These are phyloP conservation scores for Tragelaphus scriptus DNA, from an alignment of 2,113 vertebrate species.

Conservation along the genomic window DNA sequence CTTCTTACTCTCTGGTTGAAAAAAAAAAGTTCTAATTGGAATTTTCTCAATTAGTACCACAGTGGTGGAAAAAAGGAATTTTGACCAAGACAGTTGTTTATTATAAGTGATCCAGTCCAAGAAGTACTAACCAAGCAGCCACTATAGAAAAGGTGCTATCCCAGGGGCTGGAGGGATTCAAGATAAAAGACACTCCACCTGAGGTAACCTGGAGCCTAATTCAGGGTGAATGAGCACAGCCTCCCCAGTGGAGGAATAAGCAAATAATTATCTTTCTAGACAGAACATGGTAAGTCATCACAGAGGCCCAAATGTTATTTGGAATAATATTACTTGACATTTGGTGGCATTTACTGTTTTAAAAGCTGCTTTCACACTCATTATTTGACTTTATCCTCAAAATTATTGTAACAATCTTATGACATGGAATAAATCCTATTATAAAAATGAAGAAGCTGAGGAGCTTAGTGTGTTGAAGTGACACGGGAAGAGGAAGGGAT, in stretches of 20 bases:
- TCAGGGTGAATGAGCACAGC: neutral
- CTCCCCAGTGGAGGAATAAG: neutral
- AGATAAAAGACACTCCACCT: neutral
- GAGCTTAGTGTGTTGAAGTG: neutral
- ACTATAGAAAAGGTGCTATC: neutral
- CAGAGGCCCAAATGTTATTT: neutral
- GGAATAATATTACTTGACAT: neutral
- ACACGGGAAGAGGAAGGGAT: neutral
- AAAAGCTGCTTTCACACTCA: constrained; percentile 9
- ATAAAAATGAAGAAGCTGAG: constrained; percentile 1
- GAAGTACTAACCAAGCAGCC: neutral
- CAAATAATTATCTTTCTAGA: neutral
- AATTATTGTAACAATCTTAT: neutral
- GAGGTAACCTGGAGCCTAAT: neutral
- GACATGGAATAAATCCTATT: neutral
- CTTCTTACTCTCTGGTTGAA: neutral
- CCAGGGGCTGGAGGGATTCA: neutral
- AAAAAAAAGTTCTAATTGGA: neutral
- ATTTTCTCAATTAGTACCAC: constrained; percentile 16
- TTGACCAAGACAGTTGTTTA: neutral
- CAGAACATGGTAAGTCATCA: neutral
- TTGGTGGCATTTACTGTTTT: constrained; percentile 30
- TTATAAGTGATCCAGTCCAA: neutral
- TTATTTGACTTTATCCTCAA: neutral
- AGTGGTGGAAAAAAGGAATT: neutral